A percentile compares a stretch with the other conserved stretches of the same genome.
Evolutionary conservation across 92 coral and sea anemone species (phyloP).

Genomic region (Siderastrea radians): DNA sequence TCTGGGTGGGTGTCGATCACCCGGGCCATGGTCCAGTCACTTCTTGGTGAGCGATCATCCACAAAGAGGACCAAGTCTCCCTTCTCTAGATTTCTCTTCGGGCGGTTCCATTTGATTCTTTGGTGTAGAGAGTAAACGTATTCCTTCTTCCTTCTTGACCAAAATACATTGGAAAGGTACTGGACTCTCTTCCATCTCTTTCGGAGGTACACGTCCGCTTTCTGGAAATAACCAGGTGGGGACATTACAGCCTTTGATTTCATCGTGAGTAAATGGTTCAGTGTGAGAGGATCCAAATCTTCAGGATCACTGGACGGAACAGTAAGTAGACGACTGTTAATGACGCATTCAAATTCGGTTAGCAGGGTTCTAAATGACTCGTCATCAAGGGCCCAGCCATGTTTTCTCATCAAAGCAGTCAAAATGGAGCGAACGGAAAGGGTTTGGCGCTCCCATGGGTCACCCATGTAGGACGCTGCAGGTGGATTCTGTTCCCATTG

Average conservation of each 20-base stretch:
- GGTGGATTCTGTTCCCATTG: slow-evolving; percentile 59
- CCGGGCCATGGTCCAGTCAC: not conserved
- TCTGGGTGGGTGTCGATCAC: slow-evolving; percentile 8
- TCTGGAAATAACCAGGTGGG: not conserved
- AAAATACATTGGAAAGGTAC: not conserved
- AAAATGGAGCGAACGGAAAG: slow-evolving; percentile 53
- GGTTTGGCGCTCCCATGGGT: slow-evolving; percentile 40
- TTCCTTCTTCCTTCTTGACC: slow-evolving; percentile 9
- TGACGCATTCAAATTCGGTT: slow-evolving; percentile 44
- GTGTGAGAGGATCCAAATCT: too few species aligned
- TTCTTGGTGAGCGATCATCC: not conserved
- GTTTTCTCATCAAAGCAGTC: slow-evolving; percentile 29
- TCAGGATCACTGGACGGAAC: too few species aligned
- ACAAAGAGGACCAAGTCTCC: slow-evolving; percentile 6
- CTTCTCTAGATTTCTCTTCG: not conserved
- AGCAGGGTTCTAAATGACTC: slow-evolving; percentile 50
- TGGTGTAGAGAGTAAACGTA: not conserved
- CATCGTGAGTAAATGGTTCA: too few species aligned
- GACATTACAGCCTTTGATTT: not conserved
- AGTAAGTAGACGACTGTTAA: slow-evolving; percentile 52
- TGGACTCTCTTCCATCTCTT: not conserved
- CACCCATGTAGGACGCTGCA: too few species aligned
- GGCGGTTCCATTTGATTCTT: slow-evolving; percentile 5
- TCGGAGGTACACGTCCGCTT: slow-evolving; percentile 9
- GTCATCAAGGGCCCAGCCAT: slow-evolving; percentile 47